Evolutionary conservation across 1,140 invertebrate genomes (phyloP).

Genomic region (Bombus waltoni): DNA sequence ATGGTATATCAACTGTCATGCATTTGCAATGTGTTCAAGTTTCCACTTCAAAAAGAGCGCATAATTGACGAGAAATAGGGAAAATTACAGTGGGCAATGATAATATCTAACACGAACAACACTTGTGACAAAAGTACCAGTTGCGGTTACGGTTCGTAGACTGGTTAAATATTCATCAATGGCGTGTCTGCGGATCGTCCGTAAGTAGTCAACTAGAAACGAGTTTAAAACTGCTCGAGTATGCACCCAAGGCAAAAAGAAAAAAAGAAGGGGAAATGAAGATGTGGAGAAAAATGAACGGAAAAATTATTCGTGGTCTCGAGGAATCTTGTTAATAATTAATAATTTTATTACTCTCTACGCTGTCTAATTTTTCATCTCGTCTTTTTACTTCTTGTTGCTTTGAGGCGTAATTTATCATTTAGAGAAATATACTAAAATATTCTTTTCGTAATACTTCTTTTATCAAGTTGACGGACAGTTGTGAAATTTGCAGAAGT

Average conservation of each 20-base stretch:
- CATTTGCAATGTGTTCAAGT: not conserved
- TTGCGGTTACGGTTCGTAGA: slow-evolving; percentile 5
- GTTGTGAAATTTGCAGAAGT: not conserved
- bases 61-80: not conserved
- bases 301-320: not conserved
- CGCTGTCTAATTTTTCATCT: slow-evolving; percentile 1
- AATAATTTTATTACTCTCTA: not conserved
- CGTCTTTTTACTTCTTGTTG: not conserved
- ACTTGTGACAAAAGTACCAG: not conserved
- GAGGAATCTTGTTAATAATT: slow-evolving; percentile 45
- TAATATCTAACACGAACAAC: not conserved
- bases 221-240: slow-evolving; percentile 25
- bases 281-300: not conserved
- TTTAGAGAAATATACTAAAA: not conserved
- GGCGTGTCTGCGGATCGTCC: not conserved
- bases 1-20: not conserved
- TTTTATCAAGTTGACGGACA: not conserved
- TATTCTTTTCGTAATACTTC: not conserved
- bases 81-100: not conserved
- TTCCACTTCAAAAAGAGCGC: not conserved
- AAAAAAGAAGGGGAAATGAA: not conserved
- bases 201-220: not conserved
- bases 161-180: slow-evolving; percentile 49
- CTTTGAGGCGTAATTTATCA: not conserved
- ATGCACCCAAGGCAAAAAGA: not conserved